Evolutionary conservation across 2,888 invertebrate genomes (phyloP).

Genomic region (Dynastes hyllus): DNA sequence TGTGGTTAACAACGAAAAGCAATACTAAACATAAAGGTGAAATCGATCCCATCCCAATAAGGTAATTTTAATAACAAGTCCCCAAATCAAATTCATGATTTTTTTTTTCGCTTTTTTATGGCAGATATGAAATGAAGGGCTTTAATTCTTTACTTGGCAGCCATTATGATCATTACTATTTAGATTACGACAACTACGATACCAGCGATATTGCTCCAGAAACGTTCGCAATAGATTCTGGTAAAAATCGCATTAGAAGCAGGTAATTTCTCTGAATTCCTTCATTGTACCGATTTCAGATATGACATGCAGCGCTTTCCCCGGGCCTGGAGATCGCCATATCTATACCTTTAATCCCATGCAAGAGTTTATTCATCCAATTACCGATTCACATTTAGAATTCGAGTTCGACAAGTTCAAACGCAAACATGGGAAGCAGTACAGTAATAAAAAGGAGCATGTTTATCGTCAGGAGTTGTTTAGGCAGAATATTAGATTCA

Average conservation of each 20-base stretch:
- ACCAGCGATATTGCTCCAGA: slow-evolving; percentile 80
- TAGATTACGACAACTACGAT: slow-evolving; percentile 83
- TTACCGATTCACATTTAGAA: slow-evolving; percentile 80
- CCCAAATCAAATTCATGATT: not conserved
- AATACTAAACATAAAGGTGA: slow-evolving; percentile 70
- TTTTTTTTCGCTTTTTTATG: slow-evolving; percentile 64
- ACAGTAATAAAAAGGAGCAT: slow-evolving; percentile 79
- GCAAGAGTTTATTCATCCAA: slow-evolving; percentile 88
- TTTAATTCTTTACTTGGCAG: slow-evolving; percentile 94
- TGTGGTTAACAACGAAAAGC: slow-evolving; percentile 88
- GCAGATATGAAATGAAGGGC: slow-evolving; percentile 92
- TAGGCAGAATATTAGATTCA: slow-evolving; percentile 87
- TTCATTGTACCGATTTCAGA: slow-evolving; percentile 70
- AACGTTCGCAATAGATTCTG: slow-evolving; percentile 79
- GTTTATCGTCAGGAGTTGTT: slow-evolving; percentile 83
- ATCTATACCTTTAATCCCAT: slow-evolving; percentile 93
- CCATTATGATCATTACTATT: slow-evolving; percentile 95
- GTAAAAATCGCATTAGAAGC: slow-evolving; percentile 67
- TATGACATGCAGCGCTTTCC: slow-evolving; percentile 83
- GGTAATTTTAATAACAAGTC: slow-evolving; percentile 64
- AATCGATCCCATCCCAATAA: slow-evolving; percentile 80
- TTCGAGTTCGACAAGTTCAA: slow-evolving; percentile 85
- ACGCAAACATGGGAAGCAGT: slow-evolving; percentile 80
- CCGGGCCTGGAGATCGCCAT: slow-evolving; percentile 87
- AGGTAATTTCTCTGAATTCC: not conserved